Evolutionary conservation across 1,140 invertebrate species (phyloP).

Genomic region (Cydia pomonella): DNA sequence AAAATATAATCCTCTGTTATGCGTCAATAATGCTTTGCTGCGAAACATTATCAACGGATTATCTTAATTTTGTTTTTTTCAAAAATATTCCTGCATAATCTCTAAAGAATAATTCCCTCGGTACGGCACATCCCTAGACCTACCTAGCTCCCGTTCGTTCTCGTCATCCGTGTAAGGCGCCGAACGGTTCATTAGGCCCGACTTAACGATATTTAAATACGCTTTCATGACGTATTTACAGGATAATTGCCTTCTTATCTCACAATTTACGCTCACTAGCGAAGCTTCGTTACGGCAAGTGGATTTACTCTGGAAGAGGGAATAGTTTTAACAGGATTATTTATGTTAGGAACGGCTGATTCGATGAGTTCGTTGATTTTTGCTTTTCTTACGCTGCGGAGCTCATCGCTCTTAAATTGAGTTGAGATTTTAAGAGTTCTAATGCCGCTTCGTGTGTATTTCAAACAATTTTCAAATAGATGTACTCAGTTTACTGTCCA

Average conservation of each 20-base stretch:
- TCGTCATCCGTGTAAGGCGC: conserved; percentile 71
- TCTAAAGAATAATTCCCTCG: neutral
- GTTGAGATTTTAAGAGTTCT: too few species aligned
- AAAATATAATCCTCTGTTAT: too few species aligned
- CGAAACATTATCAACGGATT: too few species aligned
- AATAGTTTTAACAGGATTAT: neutral
- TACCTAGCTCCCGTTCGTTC: conserved; percentile 46
- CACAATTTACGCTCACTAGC: conserved; percentile 21
- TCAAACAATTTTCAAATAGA: too few species aligned
- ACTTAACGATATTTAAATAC: conserved; percentile 69
- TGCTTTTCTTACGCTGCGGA: neutral
- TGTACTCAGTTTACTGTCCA: too few species aligned
- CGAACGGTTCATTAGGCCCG: conserved; percentile 68
- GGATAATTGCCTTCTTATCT: conserved; percentile 34
- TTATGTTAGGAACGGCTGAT: neutral
- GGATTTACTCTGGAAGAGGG: neutral
- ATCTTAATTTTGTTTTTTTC: too few species aligned
- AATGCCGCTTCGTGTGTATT: too few species aligned
- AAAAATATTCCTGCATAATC: neutral
- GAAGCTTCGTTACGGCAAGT: neutral
- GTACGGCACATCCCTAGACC: neutral
- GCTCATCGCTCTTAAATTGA: too few species aligned
- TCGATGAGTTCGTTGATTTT: neutral
- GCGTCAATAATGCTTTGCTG: too few species aligned
- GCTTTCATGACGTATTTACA: conserved; percentile 51